Base-by-base conservation (phyloP, 2,888 invertebrate genomes). In the Andricus curvator region DNA sequence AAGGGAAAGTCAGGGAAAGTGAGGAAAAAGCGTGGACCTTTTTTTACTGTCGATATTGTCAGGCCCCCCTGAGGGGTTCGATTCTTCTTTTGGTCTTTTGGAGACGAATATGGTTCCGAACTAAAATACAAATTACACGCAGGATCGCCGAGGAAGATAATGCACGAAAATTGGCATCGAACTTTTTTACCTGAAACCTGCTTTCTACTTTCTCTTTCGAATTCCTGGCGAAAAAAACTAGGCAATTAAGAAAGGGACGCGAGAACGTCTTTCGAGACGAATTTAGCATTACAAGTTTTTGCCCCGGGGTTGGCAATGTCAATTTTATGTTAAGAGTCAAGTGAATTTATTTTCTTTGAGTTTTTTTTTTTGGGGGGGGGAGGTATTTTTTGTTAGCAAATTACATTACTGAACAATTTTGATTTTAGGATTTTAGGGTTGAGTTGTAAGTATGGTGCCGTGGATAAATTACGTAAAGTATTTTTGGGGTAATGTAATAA, bases 161-260 rank as follows among this genome's bases (percentile, higher is more conserved):
- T 67, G 9, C 29, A 29, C 48, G 48, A 56, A 74, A 74, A 74
- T 74, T 74, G 74, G 33, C 74, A 74, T 51, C 74, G 37, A 22
- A 33, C 25, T 74, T 74, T 74, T 74, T 74, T 74, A 74, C 74
- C 74, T 74, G 74, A 51, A 68, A 68, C 68, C 17, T n/a, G 51
- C 74, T 74, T 74, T 74, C 74, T 74, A 74, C 74, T 74, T 74
- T 74, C 74, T 74, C 74, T 51, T 74, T 51, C 37, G 74, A 74
- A 74, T 56, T 74, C 33, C 33, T 20, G 33, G 56, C n/a, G 29
- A 44, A 68, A 74, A 74, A 74, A 74, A 56, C 33, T 74, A 37
- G 56, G 56, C 56, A 74, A 74, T 74, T 74, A 74, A 74, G 56
- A 56, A 74, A 56, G 51, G 48, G 17, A n/a, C 74, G 20, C 70